Evolutionary conservation across 2,113 vertebrate genomes (phyloP).

Genomic region (Nibea coibor): DNA sequence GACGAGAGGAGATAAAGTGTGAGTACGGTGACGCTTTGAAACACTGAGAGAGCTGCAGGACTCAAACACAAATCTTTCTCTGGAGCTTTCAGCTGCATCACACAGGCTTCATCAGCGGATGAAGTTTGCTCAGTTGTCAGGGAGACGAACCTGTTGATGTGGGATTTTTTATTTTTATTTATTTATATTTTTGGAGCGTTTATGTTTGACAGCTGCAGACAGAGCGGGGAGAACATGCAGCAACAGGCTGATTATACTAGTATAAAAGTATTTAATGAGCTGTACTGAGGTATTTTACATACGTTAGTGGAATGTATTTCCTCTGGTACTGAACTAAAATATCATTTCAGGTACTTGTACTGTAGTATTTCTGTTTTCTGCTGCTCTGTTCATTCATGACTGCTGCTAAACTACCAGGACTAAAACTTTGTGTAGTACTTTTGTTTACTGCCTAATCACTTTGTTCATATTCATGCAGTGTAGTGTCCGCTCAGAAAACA

Average conservation of each 20-base stretch:
- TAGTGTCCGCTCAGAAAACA: too few relatives aligned
- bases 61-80: not conserved
- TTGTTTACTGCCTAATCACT: not conserved
- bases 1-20: constrained; percentile 59
- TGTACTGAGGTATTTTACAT: not conserved
- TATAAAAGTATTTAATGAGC: not conserved
- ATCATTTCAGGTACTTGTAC: not conserved
- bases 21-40: constrained; percentile 47
- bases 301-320: not conserved
- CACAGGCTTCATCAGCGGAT: not conserved
- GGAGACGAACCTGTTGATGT: not conserved
- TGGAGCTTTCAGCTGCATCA: not conserved
- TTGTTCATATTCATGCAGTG: too few relatives aligned
- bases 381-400: too few relatives aligned
- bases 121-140: not conserved
- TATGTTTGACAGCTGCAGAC: too few relatives aligned
- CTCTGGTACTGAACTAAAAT: not conserved
- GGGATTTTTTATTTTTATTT: not conserved
- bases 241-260: too few relatives aligned
- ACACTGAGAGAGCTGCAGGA: not conserved
- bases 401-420: too few relatives aligned
- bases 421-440: too few relatives aligned
- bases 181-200: too few relatives aligned
- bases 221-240: too few relatives aligned
- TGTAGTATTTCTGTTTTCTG: not conserved